A percentile compares a stretch with the other conserved stretches of the same genome.
phyloP scores from a whole-genome alignment of 2,888 invertebrate species.

The Phortica okadai region DNA sequence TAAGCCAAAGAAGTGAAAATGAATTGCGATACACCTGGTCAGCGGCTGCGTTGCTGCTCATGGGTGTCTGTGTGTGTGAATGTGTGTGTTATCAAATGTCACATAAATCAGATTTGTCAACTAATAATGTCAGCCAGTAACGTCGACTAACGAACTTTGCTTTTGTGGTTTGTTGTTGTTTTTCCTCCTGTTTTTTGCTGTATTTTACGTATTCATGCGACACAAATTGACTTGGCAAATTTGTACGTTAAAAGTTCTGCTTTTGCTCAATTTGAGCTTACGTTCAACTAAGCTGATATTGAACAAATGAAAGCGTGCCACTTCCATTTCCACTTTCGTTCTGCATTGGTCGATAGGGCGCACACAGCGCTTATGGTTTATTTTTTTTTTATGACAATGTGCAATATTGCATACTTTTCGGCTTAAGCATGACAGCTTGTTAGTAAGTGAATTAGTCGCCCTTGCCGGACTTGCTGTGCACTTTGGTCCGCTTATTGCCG shows the following conservation, averaged over 20 bases:
- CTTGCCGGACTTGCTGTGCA: too few species aligned
- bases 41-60: conserved; percentile 13
- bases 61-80: not conserved
- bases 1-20: conserved; percentile 50
- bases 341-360: not conserved
- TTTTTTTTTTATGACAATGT: not conserved
- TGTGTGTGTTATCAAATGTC: conserved; percentile 62
- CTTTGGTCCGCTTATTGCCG: not conserved
- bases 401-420: conserved; percentile 16
- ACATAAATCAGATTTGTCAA: conserved; percentile 71
- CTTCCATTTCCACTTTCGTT: not conserved
- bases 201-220: not conserved
- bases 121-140: conserved; percentile 53
- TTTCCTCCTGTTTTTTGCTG: not conserved
- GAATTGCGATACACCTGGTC: conserved; percentile 26
- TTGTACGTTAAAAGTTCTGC: conserved; percentile 33
- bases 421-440: conserved; percentile 28
- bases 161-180: not conserved
- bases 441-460: conserved; percentile 26
- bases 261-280: conserved; percentile 53
- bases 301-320: not conserved
- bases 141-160: not conserved
- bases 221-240: conserved; percentile 35
- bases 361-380: not conserved
- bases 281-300: conserved; percentile 54